Percentiles rank a stretch among this genome's conserved stretches.
These are phyloP conservation scores for Vultur gryphus DNA, from an alignment of 2,797 vertebrate species.

Conservation along the genomic window DNA sequence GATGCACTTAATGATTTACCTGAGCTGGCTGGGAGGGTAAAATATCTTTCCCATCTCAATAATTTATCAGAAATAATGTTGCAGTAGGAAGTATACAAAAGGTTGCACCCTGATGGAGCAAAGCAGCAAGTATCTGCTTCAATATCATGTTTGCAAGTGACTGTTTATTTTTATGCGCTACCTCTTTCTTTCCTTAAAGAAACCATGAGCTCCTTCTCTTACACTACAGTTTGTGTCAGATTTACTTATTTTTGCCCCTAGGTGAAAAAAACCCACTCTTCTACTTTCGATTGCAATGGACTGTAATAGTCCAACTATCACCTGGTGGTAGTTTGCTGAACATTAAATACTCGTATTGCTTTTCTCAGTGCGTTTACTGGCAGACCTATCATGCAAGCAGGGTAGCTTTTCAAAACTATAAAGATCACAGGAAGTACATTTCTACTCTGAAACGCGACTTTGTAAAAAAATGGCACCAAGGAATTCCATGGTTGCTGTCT, in stretches of 20 bases:
- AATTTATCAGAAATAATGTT: constrained; percentile 54
- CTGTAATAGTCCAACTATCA: not conserved
- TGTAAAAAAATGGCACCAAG: not conserved
- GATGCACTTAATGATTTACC: constrained; percentile 41
- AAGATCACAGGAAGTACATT: not conserved
- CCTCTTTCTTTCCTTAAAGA: not conserved
- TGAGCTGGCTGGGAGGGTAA: not conserved
- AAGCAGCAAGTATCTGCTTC: not conserved
- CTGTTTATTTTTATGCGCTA: not conserved
- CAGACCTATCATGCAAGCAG: not conserved
- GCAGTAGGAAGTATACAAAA: not conserved
- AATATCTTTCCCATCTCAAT: constrained; percentile 43
- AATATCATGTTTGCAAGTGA: not conserved
- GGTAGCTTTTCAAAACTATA: not conserved
- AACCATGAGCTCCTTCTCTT: not conserved
- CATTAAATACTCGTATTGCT: not conserved
- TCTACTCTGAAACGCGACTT: not conserved
- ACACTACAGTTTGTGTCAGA: not conserved
- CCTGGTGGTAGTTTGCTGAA: not conserved
- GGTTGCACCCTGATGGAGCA: not conserved
- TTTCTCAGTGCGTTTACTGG: not conserved
- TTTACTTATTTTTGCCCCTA: not conserved
- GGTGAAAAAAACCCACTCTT: not conserved
- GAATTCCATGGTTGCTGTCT: not conserved
- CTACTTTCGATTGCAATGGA: not conserved